phyloP scores from a whole-genome alignment of 2,113 vertebrate species.

The Ploceus nigricollis region DNA sequence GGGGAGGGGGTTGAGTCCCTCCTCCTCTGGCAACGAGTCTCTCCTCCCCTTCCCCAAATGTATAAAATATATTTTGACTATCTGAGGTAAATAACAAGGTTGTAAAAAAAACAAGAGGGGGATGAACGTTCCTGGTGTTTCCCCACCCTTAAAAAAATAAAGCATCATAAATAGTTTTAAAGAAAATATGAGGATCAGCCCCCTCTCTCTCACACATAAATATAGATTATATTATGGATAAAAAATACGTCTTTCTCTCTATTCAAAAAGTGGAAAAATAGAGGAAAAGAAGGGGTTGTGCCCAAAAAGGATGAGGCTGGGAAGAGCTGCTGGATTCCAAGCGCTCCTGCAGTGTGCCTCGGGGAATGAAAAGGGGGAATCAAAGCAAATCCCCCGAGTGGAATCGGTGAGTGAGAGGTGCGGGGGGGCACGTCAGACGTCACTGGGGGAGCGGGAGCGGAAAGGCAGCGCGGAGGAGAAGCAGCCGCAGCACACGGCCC shows the following conservation, averaged over 20 bases:
- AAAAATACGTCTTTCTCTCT: constrained; percentile 46
- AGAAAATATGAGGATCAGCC: constrained; percentile 15
- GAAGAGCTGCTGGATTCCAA: background rate
- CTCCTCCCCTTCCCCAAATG: background rate
- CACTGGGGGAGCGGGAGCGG: constrained; percentile 84
- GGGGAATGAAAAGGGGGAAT: background rate
- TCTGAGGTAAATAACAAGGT: constrained; percentile 45
- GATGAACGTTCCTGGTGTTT: background rate
- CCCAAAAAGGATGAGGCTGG: background rate
- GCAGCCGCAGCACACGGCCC: constrained; percentile 84
- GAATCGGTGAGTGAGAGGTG: background rate
- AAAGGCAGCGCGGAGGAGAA: constrained; percentile 69
- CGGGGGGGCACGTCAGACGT: constrained; percentile 74
- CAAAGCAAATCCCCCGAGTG: background rate
- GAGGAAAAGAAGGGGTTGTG: background rate
- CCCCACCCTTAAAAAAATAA: constrained; percentile 26
- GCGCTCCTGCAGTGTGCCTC: background rate
- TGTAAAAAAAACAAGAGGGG: background rate
- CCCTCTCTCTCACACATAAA: background rate
- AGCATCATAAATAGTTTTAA: constrained; percentile 3
- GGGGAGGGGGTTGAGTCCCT: background rate
- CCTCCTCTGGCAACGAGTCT: background rate
- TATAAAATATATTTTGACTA: constrained; percentile 20
- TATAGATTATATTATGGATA: constrained; percentile 9
- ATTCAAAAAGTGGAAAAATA: constrained; percentile 46